Base-by-base conservation (phyloP, 2,797 vertebrate genomes). In the Spinibarbus caldwelli region DNA sequence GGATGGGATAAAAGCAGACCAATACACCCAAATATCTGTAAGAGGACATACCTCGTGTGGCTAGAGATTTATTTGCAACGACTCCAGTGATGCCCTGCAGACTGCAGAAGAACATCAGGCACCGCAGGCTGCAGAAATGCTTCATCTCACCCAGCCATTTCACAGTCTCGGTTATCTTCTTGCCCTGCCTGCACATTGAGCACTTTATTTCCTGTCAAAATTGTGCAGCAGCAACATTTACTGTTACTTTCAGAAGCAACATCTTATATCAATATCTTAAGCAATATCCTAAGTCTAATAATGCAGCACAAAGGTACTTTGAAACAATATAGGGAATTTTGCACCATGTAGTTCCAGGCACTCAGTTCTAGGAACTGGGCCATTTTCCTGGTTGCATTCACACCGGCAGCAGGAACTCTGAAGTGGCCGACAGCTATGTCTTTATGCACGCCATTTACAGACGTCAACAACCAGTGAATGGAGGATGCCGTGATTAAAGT, bases 121-220 rank as follows among this genome's bases (percentile, higher is more conserved):
- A 99, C 70, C 90, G 92, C 89, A 97, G 90, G 82, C 97, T 97
- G 91, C 98, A 99, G 93, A 99, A 99, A 93, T 99, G 96, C 92
- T 97, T 98, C 80, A 98, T 95, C 84, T 97, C 96, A 6, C 97
- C 97, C 62, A 96, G 92, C 96, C 98, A 93, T 62, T 96, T 95
- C 23, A 99, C 94, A 31, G 94, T 96, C 90, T 99, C 96, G 4
- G 93, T 95, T 89, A 99, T 96, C 89, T 97, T 97, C 82, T 97
- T 96, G 92, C 97, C 97, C 23, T 95, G 93, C 85, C 96, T 96
- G 79, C 98, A 99, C 59, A 92, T 92, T 89, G 97, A 96, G 83
- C 98, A 99, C 93, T 97, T 99, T 8, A 97, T 96, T 92, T 99
- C 97, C 98, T 99, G 91, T 38, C 6, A 34, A 36, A 41, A 31